These are phyloP conservation scores for Semaprochilodus insignis DNA, from an alignment of 2,797 vertebrate genomes.

Conservation along the genomic window DNA sequence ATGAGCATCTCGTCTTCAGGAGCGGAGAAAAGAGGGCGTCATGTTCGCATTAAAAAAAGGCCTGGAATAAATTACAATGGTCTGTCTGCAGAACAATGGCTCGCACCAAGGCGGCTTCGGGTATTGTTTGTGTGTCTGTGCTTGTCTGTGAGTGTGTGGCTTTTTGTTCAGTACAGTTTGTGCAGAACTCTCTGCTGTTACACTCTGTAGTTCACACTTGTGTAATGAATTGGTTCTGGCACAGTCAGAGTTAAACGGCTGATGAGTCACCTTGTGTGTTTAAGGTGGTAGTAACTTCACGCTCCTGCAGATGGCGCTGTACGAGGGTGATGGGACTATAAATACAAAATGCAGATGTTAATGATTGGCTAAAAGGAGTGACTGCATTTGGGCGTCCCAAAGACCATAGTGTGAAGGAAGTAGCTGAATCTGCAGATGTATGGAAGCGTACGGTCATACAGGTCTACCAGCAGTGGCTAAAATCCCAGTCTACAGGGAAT, in stretches of 20 bases:
- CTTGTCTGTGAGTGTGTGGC: constrained; percentile 2
- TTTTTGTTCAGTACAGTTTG: background rate
- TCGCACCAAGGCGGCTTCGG: constrained; percentile 3
- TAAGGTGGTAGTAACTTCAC: no score
- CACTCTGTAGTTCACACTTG: background rate
- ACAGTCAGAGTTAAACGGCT: background rate
- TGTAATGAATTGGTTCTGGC: background rate
- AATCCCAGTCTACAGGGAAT: no score
- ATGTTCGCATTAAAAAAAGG: constrained; percentile 46
- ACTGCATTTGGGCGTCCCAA: no score
- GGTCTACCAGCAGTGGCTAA: no score
- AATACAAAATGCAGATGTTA: no score
- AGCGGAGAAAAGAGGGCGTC: constrained; percentile 48
- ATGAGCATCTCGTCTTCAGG: constrained; percentile 48
- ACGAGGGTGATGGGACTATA: no score
- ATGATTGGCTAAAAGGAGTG: no score
- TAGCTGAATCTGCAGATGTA: no score
- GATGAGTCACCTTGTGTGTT: no score
- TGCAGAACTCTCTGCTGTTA: background rate
- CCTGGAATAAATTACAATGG: constrained; percentile 34
- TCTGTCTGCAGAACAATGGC: constrained; percentile 26
- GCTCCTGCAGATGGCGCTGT: no score
- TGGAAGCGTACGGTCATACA: no score
- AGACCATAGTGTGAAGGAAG: no score
- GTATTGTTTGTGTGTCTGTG: constrained; percentile 10